phyloP scores from a whole-genome alignment of 53 echinoderm and acorn worm genomes.

The Zoroaster sp. region DNA sequence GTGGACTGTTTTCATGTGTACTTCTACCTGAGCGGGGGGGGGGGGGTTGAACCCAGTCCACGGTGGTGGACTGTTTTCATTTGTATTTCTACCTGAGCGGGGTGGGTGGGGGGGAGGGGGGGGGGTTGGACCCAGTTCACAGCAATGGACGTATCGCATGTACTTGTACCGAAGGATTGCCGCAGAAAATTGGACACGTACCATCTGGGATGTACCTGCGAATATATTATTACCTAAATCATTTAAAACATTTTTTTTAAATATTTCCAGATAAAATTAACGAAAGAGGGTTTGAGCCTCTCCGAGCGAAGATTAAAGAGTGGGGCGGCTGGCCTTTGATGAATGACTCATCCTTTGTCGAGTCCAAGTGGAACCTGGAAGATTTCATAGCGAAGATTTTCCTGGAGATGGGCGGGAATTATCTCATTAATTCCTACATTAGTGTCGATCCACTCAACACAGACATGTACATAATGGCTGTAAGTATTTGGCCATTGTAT shows the following conservation, averaged over 20 bases:
- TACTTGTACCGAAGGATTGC: no score
- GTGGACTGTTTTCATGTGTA: no score
- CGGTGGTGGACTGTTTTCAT: no score
- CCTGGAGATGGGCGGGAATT: slow-evolving; percentile 64
- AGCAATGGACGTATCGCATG: no score
- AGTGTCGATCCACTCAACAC: slow-evolving; percentile 68
- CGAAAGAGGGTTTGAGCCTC: slow-evolving; percentile 54
- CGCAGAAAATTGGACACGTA: no score
- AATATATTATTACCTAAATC: not conserved
- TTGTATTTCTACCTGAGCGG: no score
- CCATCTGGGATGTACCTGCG: no score
- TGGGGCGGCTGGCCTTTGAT: slow-evolving; percentile 91
- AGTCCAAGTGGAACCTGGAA: slow-evolving; percentile 76
- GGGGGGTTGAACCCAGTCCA: no score
- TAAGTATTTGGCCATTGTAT: no score
- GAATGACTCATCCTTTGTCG: slow-evolving; percentile 71
- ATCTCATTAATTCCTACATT: slow-evolving; percentile 59
- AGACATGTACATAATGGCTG: slow-evolving; percentile 63
- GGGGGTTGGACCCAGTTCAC: no score
- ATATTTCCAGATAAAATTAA: slow-evolving; percentile 51
- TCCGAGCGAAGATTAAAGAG: slow-evolving; percentile 34
- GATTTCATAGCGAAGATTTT: slow-evolving; percentile 55
- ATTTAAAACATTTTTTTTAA: not conserved
- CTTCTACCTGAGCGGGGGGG: no score
- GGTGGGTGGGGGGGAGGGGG: no score